Conservation (phyloP, 2,888 invertebrate genomes). For the Podabrus alpinus region DNA sequence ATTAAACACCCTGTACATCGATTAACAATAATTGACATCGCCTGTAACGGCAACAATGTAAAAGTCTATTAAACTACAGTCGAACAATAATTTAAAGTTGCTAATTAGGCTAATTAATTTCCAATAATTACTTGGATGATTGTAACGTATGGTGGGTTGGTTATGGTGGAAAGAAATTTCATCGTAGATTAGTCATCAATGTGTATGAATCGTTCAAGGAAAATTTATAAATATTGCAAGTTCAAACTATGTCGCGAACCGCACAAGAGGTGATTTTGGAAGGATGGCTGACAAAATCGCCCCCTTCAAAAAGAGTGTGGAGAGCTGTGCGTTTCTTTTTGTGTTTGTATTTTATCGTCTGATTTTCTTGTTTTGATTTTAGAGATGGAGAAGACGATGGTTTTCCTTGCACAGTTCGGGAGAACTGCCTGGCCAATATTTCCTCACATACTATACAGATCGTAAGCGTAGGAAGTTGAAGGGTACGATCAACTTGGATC, state of each 20-base stretch:
- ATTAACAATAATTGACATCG: not conserved
- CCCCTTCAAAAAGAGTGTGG: slow-evolving; percentile 89
- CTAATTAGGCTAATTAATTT: not conserved
- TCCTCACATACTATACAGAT: slow-evolving; percentile 92
- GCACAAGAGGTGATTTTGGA: slow-evolving; percentile 78
- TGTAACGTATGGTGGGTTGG: slow-evolving; percentile 27
- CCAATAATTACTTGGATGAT: not conserved
- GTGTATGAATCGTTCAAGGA: not conserved
- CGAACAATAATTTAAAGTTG: not conserved
- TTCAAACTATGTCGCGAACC: slow-evolving; percentile 54
- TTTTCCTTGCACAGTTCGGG: slow-evolving; percentile 90
- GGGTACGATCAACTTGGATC: slow-evolving; percentile 90
- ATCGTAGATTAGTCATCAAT: slow-evolving; percentile 2
- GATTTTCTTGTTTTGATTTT: slow-evolving; percentile 29
- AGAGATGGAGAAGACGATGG: slow-evolving; percentile 97
- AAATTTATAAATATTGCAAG: not conserved
- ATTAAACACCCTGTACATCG: not conserved
- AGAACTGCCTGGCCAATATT: slow-evolving; percentile 91
- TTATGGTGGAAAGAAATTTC: slow-evolving; percentile 1
- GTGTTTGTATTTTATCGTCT: slow-evolving; percentile 11
- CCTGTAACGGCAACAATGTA: not conserved
- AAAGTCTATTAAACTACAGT: not conserved
- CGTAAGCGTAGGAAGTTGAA: slow-evolving; percentile 82
- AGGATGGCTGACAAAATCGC: slow-evolving; percentile 96
- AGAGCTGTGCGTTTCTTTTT: slow-evolving; percentile 83